These are phyloP conservation scores for Lochmaea capreae DNA, from an alignment of 2,888 invertebrate genomes.

Conservation along the genomic window DNA sequence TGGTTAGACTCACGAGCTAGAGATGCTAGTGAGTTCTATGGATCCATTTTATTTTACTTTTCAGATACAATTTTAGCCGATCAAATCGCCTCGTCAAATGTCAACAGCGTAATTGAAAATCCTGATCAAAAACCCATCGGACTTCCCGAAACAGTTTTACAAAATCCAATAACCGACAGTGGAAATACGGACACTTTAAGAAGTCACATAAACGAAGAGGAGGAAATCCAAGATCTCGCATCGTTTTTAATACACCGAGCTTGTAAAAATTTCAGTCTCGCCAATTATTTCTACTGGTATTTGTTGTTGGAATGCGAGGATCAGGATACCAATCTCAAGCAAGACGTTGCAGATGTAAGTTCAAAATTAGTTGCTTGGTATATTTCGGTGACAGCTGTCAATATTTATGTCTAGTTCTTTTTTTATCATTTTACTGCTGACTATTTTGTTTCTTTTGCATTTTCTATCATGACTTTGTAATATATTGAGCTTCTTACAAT, in stretches of 20 bases:
- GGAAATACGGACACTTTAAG: slow-evolving; percentile 68
- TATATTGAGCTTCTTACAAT: too few relatives aligned
- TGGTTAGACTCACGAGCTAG: too few relatives aligned
- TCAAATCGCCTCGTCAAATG: slow-evolving; percentile 58
- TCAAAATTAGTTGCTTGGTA: background rate
- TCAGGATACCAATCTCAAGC: slow-evolving; percentile 77
- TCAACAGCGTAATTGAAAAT: slow-evolving; percentile 61
- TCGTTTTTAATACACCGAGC: slow-evolving; percentile 92
- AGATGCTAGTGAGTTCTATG: too few relatives aligned
- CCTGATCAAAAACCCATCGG: slow-evolving; percentile 48
- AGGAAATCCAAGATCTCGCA: slow-evolving; percentile 77
- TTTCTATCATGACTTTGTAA: background rate
- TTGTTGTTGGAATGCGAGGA: slow-evolving; percentile 94
- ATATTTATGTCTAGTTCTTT: too few relatives aligned
- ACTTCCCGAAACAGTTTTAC: slow-evolving; percentile 57
- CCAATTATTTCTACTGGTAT: slow-evolving; percentile 99
- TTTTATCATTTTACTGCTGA: too few relatives aligned
- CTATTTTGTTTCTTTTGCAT: background rate
- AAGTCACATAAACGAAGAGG: slow-evolving; percentile 64
- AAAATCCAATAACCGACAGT: slow-evolving; percentile 63
- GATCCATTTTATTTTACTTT: background rate
- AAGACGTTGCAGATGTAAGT: slow-evolving; percentile 69
- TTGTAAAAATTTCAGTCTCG: slow-evolving; percentile 87
- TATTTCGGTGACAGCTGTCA: too few relatives aligned
- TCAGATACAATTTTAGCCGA: slow-evolving; percentile 48